Evolutionary conservation across 2,797 vertebrate genomes (phyloP), one percentile per base, ranked within the genome.

Genomic region (Telmatherina bonti): DNA sequence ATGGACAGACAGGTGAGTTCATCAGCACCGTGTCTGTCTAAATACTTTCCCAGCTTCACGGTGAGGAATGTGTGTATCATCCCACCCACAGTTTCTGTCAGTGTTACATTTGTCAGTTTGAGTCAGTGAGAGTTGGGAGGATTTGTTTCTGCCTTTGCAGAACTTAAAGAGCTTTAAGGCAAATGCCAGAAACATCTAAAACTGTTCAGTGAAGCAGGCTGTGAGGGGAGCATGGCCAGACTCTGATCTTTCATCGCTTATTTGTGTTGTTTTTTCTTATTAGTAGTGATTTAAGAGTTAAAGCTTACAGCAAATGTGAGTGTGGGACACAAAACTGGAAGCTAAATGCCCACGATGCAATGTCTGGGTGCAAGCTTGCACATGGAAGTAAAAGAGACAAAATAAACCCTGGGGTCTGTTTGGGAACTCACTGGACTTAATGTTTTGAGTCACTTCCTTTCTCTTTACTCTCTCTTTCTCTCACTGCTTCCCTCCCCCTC

Each of bases 1-100:
- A 87, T 0, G 94, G 93, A 59, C 91, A 93, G 72, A 87, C 73
- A 49, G 90, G 94, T 94, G 69, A 18, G 57, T 49, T 52, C 1
- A 38, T 4, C 11, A 30, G 27, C 18, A 1, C 4, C 0, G 3
- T 38, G 31, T 16, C 41, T n/a, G n/a, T n/a, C n/a, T n/a, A n/a
- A n/a, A n/a, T n/a, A n/a, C n/a, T n/a, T n/a, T n/a, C n/a, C n/a
- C n/a, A n/a, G n/a, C n/a, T n/a, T n/a, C n/a, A n/a, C n/a, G n/a
- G n/a, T n/a, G n/a, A n/a, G n/a, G n/a, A n/a, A n/a, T n/a, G n/a
- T n/a, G n/a, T 52, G 13, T 35, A 7, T 58, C 26, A 22, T 38
- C 36, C 15, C 36, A 16, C 15, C 2, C 29, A 47, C 7, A 9
- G 16, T 8, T 47, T 8, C 45, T 4, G 9, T 22, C 9, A 7